Evolutionary conservation across 2,113 vertebrate genomes (phyloP).

Genomic region (Junco hyemalis): DNA sequence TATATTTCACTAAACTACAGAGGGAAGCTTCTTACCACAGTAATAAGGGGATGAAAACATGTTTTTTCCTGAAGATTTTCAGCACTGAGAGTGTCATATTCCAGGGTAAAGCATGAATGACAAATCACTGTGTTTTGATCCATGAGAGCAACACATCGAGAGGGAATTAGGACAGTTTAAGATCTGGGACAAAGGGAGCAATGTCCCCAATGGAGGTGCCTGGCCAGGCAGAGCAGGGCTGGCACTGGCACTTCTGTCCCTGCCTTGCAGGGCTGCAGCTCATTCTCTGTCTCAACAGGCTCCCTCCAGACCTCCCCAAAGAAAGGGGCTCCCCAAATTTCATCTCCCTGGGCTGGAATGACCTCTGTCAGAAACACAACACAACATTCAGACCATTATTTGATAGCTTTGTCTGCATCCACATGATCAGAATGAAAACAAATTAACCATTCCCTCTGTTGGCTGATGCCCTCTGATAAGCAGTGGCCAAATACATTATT

Average conservation of each 20-base stretch:
- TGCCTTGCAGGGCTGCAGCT: background rate
- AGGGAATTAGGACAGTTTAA: background rate
- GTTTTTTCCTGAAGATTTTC: slow-evolving; percentile 39
- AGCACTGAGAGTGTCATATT: background rate
- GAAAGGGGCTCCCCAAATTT: background rate
- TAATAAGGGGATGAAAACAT: slow-evolving; percentile 36
- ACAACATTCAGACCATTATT: background rate
- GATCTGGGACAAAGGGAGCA: background rate
- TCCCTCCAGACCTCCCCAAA: background rate
- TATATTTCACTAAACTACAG: background rate
- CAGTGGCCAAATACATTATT: background rate
- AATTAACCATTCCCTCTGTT: background rate
- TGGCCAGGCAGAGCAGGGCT: background rate
- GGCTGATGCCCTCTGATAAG: background rate
- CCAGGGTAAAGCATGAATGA: background rate
- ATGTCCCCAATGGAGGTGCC: background rate
- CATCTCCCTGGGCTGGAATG: background rate
- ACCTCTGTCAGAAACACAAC: background rate
- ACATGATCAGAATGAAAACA: background rate
- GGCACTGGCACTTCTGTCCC: background rate
- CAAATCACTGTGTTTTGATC: slow-evolving; percentile 27
- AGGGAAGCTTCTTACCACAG: slow-evolving; percentile 32
- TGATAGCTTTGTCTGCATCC: background rate
- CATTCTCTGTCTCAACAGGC: background rate
- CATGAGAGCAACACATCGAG: background rate